phyloP scores from a whole-genome alignment of 2,888 invertebrate genomes.

The Piscicola geometra region DNA sequence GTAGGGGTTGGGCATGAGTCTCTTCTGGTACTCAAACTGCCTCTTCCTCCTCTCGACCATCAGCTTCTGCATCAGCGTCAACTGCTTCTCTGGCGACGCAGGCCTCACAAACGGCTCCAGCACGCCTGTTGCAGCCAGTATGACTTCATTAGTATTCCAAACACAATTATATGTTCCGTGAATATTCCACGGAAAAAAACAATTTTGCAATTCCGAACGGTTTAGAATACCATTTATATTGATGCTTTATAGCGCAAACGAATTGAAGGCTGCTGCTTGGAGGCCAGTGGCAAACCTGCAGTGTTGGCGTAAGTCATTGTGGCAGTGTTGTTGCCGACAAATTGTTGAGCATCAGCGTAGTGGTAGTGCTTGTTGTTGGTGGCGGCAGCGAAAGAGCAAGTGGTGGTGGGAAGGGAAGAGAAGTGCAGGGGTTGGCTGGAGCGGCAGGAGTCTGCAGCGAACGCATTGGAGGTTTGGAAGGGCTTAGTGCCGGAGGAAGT shows the following conservation, averaged over 20 bases:
- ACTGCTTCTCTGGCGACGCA: constrained; percentile 25
- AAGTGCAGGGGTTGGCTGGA: not conserved
- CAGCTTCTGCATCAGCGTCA: constrained; percentile 49
- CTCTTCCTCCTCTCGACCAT: constrained; percentile 47
- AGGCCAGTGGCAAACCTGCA: not conserved
- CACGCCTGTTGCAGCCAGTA: not conserved
- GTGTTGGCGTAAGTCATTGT: not conserved
- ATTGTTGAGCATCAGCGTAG: not conserved
- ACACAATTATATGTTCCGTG: too few species aligned
- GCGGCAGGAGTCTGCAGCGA: not conserved
- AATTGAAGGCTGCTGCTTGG: too few species aligned
- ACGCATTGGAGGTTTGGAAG: too few species aligned
- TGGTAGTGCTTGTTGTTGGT: not conserved
- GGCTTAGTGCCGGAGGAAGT: too few species aligned
- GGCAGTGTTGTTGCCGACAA: not conserved
- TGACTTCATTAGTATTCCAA: too few species aligned
- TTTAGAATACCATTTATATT: too few species aligned
- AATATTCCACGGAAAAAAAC: too few species aligned
- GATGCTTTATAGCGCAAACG: too few species aligned
- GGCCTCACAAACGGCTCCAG: not conserved
- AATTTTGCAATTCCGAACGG: too few species aligned
- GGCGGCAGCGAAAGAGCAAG: not conserved
- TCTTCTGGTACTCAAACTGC: constrained; percentile 48
- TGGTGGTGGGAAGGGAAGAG: not conserved
- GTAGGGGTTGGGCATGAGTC: constrained; percentile 17